phyloP scores from a whole-genome alignment of 2,797 vertebrate species.

The Sternotherus odoratus region DNA sequence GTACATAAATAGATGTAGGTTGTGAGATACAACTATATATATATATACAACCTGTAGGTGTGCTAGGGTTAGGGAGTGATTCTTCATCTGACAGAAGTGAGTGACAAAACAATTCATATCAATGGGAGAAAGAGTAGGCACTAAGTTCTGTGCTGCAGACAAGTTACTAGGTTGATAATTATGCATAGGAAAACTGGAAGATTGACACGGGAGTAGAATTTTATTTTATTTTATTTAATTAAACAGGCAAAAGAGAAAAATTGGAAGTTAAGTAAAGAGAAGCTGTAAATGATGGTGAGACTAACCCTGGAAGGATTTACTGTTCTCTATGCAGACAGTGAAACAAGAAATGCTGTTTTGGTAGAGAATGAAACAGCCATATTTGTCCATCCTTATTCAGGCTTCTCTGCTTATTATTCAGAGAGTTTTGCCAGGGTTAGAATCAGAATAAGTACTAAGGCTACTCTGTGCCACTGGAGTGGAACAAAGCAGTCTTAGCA shows the following conservation, averaged over 20 bases:
- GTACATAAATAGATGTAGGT: not conserved
- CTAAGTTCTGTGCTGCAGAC: no score
- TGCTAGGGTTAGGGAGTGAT: not conserved
- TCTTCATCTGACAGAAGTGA: not conserved
- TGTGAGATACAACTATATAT: not conserved
- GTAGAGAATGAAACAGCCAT: constrained; percentile 38
- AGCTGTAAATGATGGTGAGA: constrained; percentile 5
- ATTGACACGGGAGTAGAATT: not conserved
- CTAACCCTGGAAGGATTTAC: constrained; percentile 26
- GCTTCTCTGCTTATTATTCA: not conserved
- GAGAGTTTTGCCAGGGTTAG: constrained; percentile 39
- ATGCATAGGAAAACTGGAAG: not conserved
- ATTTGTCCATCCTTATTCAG: constrained; percentile 43
- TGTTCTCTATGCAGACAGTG: constrained; percentile 27
- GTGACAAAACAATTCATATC: not conserved
- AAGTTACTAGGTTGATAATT: no score
- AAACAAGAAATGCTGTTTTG: constrained; percentile 45
- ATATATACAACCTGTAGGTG: not conserved
- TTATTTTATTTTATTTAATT: no score
- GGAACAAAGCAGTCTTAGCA: constrained; percentile 29
- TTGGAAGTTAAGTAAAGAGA: not conserved
- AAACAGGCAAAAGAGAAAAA: not conserved
- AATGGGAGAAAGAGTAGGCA: constrained; percentile 8
- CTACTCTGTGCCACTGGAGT: constrained; percentile 50
- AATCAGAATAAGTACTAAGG: constrained; percentile 48